Evolutionary conservation across 2,113 vertebrate species (phyloP).

Genomic region (Sylvilagus bachmani): DNA sequence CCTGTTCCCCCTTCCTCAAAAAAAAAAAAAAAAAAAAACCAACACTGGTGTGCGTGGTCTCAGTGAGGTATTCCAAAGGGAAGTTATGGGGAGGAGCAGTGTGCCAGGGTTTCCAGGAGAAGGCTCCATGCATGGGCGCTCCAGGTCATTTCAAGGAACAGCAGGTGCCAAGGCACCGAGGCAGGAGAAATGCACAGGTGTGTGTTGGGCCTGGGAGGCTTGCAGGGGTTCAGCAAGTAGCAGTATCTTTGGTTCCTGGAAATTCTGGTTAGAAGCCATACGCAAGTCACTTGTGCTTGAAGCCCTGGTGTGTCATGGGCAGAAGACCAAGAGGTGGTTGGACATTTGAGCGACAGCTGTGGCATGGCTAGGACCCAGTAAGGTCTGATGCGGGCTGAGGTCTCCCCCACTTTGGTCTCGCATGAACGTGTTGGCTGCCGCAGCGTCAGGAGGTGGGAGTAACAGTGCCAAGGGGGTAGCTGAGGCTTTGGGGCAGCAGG

Average conservation of each 20-base stretch:
- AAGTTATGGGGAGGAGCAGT: too few species aligned
- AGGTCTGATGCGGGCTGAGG: background rate
- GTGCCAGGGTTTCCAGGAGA: background rate
- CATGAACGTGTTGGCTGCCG: background rate
- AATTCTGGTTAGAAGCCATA: background rate
- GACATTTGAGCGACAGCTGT: background rate
- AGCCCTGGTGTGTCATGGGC: background rate
- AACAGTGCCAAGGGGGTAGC: too few species aligned
- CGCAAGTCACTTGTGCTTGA: background rate
- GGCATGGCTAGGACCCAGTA: background rate
- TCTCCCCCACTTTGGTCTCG: background rate
- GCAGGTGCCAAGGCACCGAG: background rate
- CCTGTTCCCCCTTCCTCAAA: too few species aligned
- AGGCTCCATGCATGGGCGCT: background rate
- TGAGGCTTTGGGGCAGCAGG: background rate
- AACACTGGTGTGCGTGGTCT: background rate
- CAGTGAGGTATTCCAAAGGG: background rate
- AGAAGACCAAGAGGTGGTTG: background rate
- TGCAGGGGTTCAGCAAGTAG: background rate
- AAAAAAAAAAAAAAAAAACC: too few species aligned
- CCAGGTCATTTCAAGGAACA: background rate
- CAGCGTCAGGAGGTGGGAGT: background rate
- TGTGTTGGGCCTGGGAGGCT: background rate
- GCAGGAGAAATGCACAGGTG: background rate
- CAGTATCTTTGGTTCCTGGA: background rate